Base-by-base conservation (phyloP, 1,140 invertebrate genomes). In the Bilobella aurantiaca region DNA sequence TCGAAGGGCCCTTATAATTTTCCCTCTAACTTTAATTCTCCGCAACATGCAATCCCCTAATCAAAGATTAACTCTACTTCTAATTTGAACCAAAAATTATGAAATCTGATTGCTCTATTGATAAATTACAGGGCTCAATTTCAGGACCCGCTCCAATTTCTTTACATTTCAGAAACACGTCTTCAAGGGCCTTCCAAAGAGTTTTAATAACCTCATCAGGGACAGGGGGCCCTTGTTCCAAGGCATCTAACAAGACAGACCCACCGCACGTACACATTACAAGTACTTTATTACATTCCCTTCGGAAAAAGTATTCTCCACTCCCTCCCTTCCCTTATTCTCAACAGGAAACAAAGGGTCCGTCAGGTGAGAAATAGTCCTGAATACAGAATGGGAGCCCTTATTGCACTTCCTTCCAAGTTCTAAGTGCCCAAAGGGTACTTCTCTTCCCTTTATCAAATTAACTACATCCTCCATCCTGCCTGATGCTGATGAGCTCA, bases 361-460 rank as follows among this genome's bases (percentile, higher is more conserved):
- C 49, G 21, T 5, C 14, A 23, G 49, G 49, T 8, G 21, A 53
- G 49, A 5, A 14, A 23, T 5, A 23, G 5, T 8, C 49, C 49
- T 5, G n/a, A n/a, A n/a, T n/a, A n/a, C n/a, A n/a, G n/a, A n/a
- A n/a, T n/a, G n/a, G n/a, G n/a, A n/a, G n/a, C n/a, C n/a, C n/a
- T n/a, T n/a, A n/a, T n/a, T n/a, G n/a, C n/a, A n/a, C n/a, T n/a
- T n/a, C n/a, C n/a, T n/a, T n/a, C n/a, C n/a, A n/a, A n/a, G n/a
- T n/a, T 23, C 21, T 14, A 23, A 12, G 5, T 18, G 8, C 37
- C 12, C 25, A 8, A 53, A 53, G 49, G 49, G 49, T 23, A 12
- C 49, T 23, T 42, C 49, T 53, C n/a, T n/a, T 42, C 25, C 49
- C 49, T 53, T 23, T 53, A 53, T 53, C 49, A 53, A 53, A 53